Evolutionary conservation across 1,140 invertebrate species (phyloP), one percentile per base, ranked within the genome.

Genomic region (Harlomillsia oculata): DNA sequence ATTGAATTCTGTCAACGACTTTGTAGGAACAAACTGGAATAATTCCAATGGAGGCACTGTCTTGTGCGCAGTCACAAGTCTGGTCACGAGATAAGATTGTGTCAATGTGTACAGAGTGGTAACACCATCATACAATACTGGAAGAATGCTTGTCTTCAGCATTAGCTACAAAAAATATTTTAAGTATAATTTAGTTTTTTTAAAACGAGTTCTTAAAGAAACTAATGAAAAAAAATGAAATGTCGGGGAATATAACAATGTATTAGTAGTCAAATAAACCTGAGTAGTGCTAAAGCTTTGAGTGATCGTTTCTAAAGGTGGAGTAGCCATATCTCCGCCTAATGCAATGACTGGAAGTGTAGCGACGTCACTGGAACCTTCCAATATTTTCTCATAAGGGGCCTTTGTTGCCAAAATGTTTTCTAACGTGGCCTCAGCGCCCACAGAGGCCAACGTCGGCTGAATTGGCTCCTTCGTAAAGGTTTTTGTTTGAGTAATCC

Each of bases 271-370:
- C 2, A 5, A 39, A 32, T 14, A 25, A 11, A 62, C 64, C 60
- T 90, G 85, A 0, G 87, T 89, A 5, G 88, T 89, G 55, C 87
- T 89, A 72, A 89, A 91, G 1, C 86, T 88, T 72, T 92, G 87
- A 0, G 85, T 90, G n/a, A 89, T 73, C 0, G 87, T 92, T 74
- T 90, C 85, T 48, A 92, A 69, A 1, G 85, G 83, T 20, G 84
- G 85, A 1, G 84, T 90, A 63, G 83, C 83, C 60, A 80, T 77
- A 55, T 82, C 81, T 11, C 79, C 78, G 6, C 82, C 80, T 11
- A 89, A 72, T 34, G 81, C 80, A 60, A 91, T 80, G 1, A 87
- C 79, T 13, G 87, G 87, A 3, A 91, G 72, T 1, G 87, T 89
- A 11, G 82, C 86, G 34, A 90, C 79, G 51, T 66, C 63, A 40